Evolutionary conservation across 2,113 vertebrate species (phyloP).

Genomic region (Felis catus): F.catus_Fca126_mat1.0 CM031414.1:138439501-138440000

Average conservation of each 20-base stretch:
- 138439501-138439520: background rate
- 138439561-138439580: background rate
- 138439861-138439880: accelerated
- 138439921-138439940: accelerated
- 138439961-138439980: background rate
- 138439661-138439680: accelerated
- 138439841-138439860: background rate
- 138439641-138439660: accelerated
- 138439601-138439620: background rate
- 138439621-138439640: background rate
- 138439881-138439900: accelerated
- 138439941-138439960: background rate
- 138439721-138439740: accelerated
- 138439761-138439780: background rate
- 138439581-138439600: background rate
- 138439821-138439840: accelerated
- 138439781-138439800: accelerated
- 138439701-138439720: accelerated
- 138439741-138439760: accelerated
- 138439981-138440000: background rate
- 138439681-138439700: accelerated
- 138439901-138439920: accelerated
- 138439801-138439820: background rate
- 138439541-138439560: too few relatives aligned
- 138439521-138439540: background rate